Percentiles rank a stretch among this genome's conserved stretches.
These are phyloP conservation scores for Listrodromus nycthemerus DNA, from an alignment of 2,888 invertebrate species.

Conservation along the genomic window DNA sequence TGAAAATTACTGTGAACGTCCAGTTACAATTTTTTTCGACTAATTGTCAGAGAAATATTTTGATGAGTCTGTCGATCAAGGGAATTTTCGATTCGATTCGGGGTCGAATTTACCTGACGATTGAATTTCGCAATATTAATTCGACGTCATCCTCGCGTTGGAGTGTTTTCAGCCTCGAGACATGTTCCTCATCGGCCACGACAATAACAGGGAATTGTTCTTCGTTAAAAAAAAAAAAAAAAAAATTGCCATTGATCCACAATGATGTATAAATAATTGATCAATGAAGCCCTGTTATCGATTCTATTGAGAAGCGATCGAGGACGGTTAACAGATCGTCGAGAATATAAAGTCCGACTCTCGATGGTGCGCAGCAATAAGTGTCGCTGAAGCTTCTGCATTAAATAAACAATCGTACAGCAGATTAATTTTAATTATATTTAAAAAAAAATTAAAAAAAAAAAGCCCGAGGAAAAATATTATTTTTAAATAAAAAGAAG, in stretches of 20 bases:
- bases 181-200: constrained; percentile 4
- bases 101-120: constrained; percentile 11
- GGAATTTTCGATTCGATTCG: background rate
- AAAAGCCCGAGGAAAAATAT: background rate
- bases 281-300: constrained; percentile 51
- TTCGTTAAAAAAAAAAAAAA: constrained; percentile 10
- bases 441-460: background rate
- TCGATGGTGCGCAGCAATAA: background rate
- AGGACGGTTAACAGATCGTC: background rate
- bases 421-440: background rate
- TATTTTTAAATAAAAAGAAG: background rate
- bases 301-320: constrained; percentile 38
- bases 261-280: background rate
- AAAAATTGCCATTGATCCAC: background rate
- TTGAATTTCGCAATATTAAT: background rate
- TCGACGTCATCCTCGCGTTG: background rate
- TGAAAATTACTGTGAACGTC: too few relatives aligned
- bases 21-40: too few relatives aligned
- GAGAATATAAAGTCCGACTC: constrained; percentile 25
- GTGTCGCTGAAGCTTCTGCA: background rate
- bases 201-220: constrained; percentile 12
- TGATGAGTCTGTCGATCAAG: background rate
- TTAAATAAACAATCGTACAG: background rate
- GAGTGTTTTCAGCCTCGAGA: too few relatives aligned
- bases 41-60: too few relatives aligned